Percentiles rank a stretch among this genome's conserved stretches.
phyloP scores from a whole-genome alignment of 2,888 invertebrate species.

The Zaprionus bogoriensis region DNA sequence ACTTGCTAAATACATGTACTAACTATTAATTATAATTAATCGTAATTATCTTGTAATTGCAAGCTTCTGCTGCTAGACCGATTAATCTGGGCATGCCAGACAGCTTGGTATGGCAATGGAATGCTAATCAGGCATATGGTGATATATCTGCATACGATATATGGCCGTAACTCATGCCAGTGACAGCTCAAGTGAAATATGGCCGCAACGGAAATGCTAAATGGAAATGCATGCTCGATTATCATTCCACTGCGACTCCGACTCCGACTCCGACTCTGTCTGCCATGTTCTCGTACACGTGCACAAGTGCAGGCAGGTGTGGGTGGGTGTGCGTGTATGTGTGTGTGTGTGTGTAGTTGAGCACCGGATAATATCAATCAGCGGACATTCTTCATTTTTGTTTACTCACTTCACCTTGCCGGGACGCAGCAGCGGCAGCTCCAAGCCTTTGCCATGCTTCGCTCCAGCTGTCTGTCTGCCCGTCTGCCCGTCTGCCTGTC shows the following conservation, averaged over 20 bases:
- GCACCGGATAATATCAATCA: conserved; percentile 77
- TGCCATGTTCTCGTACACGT: conserved; percentile 5
- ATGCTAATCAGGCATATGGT: conserved; percentile 9
- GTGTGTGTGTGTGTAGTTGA: conserved; percentile 1
- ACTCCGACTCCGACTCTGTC: conserved; percentile 32
- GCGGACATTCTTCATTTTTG: conserved; percentile 74
- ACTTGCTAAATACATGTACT: no score
- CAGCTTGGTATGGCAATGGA: not conserved
- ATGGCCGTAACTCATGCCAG: conserved; percentile 6
- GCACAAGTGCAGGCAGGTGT: no score
- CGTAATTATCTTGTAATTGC: no score
- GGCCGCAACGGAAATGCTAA: conserved; percentile 69
- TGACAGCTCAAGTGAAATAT: conserved; percentile 61
- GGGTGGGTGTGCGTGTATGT: conserved; percentile 1
- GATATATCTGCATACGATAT: not conserved
- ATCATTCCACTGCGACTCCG: conserved; percentile 36
- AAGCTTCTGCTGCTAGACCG: no score
- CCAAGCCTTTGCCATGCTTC: no score
- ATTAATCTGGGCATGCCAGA: not conserved
- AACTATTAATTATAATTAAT: no score
- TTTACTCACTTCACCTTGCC: conserved; percentile 63
- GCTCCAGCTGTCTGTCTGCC: not conserved
- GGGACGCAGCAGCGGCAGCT: not conserved
- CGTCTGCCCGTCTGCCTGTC: conserved; percentile 29
- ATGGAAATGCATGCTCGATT: conserved; percentile 58